phyloP scores from a whole-genome alignment of 2,888 invertebrate species.

The Adineta ricciae region DNA sequence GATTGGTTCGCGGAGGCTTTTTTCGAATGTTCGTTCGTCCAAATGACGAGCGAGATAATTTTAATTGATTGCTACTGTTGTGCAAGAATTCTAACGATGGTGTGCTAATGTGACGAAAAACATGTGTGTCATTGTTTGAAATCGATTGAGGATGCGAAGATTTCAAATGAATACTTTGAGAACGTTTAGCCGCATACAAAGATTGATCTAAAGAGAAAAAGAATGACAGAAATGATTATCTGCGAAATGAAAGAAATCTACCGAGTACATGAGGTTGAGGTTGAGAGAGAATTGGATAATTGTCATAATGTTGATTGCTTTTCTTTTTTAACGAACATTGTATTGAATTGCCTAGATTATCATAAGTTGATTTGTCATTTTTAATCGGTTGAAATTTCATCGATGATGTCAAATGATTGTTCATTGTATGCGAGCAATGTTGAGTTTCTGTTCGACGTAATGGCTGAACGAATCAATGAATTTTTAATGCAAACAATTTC shows the following conservation, averaged over 20 bases:
- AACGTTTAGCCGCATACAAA: constrained; percentile 30
- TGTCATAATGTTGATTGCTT: not conserved
- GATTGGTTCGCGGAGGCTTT: constrained; percentile 44
- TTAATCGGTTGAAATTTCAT: not conserved
- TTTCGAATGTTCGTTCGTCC: not conserved
- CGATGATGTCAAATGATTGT: not conserved
- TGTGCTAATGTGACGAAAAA: not conserved
- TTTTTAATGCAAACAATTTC: no score
- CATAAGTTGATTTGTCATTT: not conserved
- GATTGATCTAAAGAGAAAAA: constrained; percentile 20
- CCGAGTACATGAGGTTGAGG: constrained; percentile 2
- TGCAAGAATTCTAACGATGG: constrained; percentile 16
- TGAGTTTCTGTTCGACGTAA: not conserved
- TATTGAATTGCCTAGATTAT: not conserved
- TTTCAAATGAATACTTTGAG: constrained; percentile 3
- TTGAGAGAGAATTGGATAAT: constrained; percentile 26
- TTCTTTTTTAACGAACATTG: not conserved
- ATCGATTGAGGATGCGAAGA: no score
- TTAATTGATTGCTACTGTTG: not conserved
- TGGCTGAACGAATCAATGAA: not conserved
- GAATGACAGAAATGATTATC: no score
- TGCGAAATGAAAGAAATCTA: not conserved
- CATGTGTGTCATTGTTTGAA: not conserved
- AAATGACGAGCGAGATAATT: not conserved
- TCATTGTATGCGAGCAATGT: not conserved